Evolutionary conservation across 2,888 invertebrate species (phyloP).

Genomic region (Caenorhabditis imperialis): DNA sequence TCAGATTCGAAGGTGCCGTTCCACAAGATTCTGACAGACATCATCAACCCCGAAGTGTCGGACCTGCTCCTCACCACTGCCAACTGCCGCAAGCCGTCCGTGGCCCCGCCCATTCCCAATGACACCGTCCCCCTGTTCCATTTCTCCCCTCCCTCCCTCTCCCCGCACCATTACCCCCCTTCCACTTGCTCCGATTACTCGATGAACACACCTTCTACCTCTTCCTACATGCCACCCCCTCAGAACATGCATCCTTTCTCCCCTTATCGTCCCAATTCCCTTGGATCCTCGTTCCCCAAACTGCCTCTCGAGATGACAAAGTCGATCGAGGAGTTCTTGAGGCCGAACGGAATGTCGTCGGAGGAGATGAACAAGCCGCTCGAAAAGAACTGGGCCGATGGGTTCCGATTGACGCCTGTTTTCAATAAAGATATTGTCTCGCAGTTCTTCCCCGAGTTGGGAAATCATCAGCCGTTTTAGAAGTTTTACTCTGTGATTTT

Average conservation of each 20-base stretch:
- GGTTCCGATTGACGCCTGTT: conserved; percentile 69
- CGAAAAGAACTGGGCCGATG: conserved; percentile 67
- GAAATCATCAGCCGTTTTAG: conserved; percentile 20
- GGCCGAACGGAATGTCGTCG: conserved; percentile 61
- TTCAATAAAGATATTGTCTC: conserved; percentile 73
- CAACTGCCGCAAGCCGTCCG: conserved; percentile 28
- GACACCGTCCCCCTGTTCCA: conserved; percentile 32
- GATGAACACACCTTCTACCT: conserved; percentile 34
- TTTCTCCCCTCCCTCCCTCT: conserved; percentile 44
- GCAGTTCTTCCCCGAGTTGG: conserved; percentile 73
- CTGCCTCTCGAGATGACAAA: conserved; percentile 72
- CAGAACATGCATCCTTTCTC: conserved; percentile 11
- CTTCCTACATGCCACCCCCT: conserved; percentile 11
- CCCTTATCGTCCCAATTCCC: conserved; percentile 30
- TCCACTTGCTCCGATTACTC: conserved; percentile 22
- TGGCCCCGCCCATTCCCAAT: neutral
- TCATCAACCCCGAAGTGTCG: conserved; percentile 65
- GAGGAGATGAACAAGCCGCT: conserved; percentile 63
- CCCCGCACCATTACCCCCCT: conserved; percentile 19
- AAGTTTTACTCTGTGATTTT: neutral
- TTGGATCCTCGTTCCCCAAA: conserved; percentile 63
- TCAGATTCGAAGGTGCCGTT: conserved; percentile 40
- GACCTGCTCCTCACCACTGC: conserved; percentile 57
- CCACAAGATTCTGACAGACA: conserved; percentile 59
- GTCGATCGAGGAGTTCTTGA: conserved; percentile 72